Percentiles rank a stretch among this genome's conserved stretches.
Conservation (phyloP, 2,888 invertebrate species). For the Andrena haemorrhoa region DNA sequence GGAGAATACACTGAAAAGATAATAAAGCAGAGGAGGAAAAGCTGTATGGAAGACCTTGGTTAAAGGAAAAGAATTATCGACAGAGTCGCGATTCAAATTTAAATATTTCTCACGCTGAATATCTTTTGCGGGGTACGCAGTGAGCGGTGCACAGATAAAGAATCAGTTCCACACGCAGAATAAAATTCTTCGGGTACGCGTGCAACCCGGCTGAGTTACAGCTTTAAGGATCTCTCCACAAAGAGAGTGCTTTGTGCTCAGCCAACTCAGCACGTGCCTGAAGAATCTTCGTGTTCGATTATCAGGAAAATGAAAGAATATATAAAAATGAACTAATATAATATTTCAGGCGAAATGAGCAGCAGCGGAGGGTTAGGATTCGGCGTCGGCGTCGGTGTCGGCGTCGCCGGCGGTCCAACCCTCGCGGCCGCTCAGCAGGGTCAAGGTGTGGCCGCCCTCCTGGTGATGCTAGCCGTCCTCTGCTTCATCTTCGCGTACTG, state of each 20-base stretch:
- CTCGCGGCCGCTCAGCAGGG: conserved; percentile 81
- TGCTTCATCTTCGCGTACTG: conserved; percentile 87
- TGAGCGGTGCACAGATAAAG: no score
- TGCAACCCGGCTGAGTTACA: no score
- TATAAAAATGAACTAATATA: neutral
- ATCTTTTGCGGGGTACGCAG: no score
- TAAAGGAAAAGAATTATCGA: no score
- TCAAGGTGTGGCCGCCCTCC: conserved; percentile 86
- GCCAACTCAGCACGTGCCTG: no score
- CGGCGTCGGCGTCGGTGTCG: conserved; percentile 75
- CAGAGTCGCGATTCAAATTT: no score
- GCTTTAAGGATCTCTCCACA: neutral
- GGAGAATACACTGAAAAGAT: neutral
- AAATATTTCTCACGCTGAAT: no score
- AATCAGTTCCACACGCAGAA: no score
- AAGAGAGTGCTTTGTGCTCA: neutral
- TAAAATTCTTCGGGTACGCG: no score
- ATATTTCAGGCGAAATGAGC: conserved; percentile 67
- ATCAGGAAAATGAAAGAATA: neutral
- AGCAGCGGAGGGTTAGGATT: conserved; percentile 65
- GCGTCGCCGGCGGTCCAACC: conserved; percentile 78
- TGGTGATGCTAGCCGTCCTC: conserved; percentile 87
- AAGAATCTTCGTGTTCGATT: no score
- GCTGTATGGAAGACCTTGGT: no score
- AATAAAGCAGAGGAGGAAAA: neutral